Conservation (phyloP, 2,888 invertebrate species). For the Leptopilina myrica region DNA sequence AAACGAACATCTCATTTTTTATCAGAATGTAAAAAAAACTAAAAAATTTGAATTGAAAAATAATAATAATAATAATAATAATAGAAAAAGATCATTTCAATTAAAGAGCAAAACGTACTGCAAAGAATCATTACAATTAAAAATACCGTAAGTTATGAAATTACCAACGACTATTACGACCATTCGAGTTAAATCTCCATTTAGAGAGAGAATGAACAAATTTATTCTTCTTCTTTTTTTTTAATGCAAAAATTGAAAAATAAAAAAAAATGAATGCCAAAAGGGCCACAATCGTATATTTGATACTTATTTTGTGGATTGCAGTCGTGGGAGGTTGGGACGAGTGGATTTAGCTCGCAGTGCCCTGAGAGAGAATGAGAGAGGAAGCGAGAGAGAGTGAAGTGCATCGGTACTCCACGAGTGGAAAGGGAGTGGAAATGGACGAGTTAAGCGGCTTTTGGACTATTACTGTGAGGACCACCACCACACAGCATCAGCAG, state of each 20-base stretch:
- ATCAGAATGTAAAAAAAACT: no score
- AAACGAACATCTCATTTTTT: no score
- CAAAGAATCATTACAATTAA: no score
- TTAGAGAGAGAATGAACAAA: neutral
- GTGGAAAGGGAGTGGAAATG: constrained; percentile 54
- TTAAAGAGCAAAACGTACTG: no score
- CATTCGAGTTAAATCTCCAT: neutral
- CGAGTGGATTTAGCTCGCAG: constrained; percentile 29
- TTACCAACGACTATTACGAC: no score
- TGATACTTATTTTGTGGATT: constrained; percentile 30
- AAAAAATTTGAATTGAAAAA: no score
- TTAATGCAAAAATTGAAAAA: neutral
- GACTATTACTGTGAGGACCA: constrained; percentile 65
- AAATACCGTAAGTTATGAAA: no score
- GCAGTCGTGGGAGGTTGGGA: neutral
- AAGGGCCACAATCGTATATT: constrained; percentile 20
- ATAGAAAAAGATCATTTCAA: no score
- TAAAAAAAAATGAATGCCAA: neutral
- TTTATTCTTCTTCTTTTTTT: neutral
- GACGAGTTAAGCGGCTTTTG: constrained; percentile 69
- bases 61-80: no score
- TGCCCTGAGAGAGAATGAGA: neutral
- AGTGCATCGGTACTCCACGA: constrained; percentile 19
- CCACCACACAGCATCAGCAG: constrained; percentile 45
- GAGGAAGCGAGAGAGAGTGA: neutral